Base-by-base conservation (phyloP, 92 coral and sea anemone species). In the Isaurus tuberculatus region DNA sequence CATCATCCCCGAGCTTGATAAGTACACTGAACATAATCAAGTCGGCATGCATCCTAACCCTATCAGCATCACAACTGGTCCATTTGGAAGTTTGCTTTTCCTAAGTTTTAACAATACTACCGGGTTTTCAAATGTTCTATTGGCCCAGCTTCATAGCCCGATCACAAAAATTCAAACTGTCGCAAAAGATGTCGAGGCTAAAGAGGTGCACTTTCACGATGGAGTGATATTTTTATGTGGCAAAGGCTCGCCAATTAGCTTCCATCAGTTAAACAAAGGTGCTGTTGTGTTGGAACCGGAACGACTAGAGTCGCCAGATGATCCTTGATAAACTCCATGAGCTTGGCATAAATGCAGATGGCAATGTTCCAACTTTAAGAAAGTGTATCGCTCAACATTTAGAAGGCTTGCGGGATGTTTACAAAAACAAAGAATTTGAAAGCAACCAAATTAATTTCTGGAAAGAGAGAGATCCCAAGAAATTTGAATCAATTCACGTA, bases 1-100 rank as follows among this genome's bases (percentile, higher is more conserved):
- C 27, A 17, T 84, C 16, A 84, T 84, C 37, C 87, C 87, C 26
- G 87, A 84, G 48, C 79, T 84, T 8, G 82, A 72, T 33, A 83
- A 71, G 49, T 83, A 29, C 87, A 83, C 87, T 8, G 87, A 83
- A 51, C 25, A 17, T 43, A 83, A 83, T 27, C 79, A 84, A 75
- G 58, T 72, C 22, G 81, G 87, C 4, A 65, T 67, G 72, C 57
- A 44, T 84, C 70, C 81, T 23, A 73, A 84, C 22, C 88, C 83
- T 37, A 26, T 84, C 2, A 71, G 87, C 57, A 29, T 83, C 6
- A 63, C 83, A 37, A 49, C 57, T 17, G 83, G 88, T 6, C 83
- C 83, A 19, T 58, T 73, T 16, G 65, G 87, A 14, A 84, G 32
- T 69, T 57, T 84, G 4, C 33, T 72, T 9, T 72, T 58, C 70